A percentile compares a stretch with the other conserved stretches of the same genome.
These are phyloP conservation scores for Sitta europaea DNA, from an alignment of 2,113 vertebrate species.

Conservation along the genomic window DNA sequence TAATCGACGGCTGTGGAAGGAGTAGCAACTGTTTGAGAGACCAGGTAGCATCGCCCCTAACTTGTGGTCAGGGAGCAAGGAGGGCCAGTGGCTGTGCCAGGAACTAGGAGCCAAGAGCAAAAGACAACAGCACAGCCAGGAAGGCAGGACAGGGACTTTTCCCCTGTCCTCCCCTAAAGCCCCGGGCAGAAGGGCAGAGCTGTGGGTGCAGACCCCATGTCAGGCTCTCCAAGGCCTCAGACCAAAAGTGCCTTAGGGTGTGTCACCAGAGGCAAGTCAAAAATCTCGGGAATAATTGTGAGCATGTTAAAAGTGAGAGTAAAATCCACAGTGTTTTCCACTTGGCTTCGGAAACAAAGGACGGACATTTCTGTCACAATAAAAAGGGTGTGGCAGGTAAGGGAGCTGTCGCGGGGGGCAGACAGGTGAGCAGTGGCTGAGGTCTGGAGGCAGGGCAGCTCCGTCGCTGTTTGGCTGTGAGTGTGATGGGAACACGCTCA, in stretches of 20 bases:
- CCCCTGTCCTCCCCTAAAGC: background rate
- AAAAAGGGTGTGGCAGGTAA: background rate
- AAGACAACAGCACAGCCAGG: rapidly evolving
- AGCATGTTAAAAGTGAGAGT: background rate
- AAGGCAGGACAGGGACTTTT: background rate
- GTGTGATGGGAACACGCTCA: rapidly evolving
- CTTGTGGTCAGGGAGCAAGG: background rate
- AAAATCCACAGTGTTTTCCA: background rate
- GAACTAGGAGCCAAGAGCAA: background rate
- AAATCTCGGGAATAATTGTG: background rate
- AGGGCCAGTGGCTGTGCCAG: background rate
- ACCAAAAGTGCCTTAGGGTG: background rate
- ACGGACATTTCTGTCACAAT: background rate
- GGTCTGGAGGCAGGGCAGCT: background rate
- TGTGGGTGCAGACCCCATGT: background rate
- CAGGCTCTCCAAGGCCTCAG: background rate
- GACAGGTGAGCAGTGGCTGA: background rate
- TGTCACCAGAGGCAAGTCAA: background rate
- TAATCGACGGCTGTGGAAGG: background rate
- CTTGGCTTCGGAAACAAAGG: background rate
- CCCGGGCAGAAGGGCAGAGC: background rate
- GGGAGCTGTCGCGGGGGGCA: background rate
- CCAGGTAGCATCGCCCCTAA: background rate
- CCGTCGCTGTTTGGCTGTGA: background rate
- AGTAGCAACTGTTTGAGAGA: background rate